Percentiles rank a stretch among this genome's conserved stretches.
Conservation (phyloP, 2,888 invertebrate species). For the Pardosa pseudoannulata region DNA sequence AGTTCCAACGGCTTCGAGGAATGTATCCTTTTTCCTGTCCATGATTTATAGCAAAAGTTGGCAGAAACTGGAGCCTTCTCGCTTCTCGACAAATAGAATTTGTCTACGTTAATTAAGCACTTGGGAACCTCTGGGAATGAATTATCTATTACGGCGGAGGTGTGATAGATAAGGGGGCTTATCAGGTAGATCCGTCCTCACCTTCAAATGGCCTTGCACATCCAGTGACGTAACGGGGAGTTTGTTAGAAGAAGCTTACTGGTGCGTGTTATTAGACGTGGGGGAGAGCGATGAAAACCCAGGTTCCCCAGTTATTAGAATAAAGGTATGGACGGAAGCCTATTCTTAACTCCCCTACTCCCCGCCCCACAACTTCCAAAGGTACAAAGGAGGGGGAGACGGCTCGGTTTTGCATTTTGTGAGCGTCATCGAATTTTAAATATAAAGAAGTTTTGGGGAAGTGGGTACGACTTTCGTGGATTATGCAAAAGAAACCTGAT, state of each 20-base stretch:
- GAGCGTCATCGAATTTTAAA: conserved; percentile 34
- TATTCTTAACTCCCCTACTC: background rate
- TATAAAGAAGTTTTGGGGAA: background rate
- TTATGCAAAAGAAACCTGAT: no score
- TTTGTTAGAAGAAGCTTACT: background rate
- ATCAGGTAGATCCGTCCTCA: background rate
- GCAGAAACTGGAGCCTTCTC: background rate
- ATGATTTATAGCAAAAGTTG: conserved; percentile 10
- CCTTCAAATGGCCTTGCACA: conserved; percentile 15
- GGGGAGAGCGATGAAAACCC: conserved; percentile 19
- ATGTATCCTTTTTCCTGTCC: background rate
- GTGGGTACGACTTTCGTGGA: no score
- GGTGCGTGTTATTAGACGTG: conserved; percentile 46
- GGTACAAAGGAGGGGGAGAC: background rate
- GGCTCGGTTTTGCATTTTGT: conserved; percentile 54
- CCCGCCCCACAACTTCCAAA: background rate
- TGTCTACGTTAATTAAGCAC: conserved; percentile 36
- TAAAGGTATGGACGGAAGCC: background rate
- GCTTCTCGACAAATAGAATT: background rate
- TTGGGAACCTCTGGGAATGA: conserved; percentile 29
- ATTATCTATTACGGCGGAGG: conserved; percentile 22
- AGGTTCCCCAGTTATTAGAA: background rate
- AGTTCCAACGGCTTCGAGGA: background rate
- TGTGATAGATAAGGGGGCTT: conserved; percentile 42
- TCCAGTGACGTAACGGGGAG: background rate